Conservation (phyloP, 2,888 invertebrate genomes). For the Tiliacea aurago region DNA sequence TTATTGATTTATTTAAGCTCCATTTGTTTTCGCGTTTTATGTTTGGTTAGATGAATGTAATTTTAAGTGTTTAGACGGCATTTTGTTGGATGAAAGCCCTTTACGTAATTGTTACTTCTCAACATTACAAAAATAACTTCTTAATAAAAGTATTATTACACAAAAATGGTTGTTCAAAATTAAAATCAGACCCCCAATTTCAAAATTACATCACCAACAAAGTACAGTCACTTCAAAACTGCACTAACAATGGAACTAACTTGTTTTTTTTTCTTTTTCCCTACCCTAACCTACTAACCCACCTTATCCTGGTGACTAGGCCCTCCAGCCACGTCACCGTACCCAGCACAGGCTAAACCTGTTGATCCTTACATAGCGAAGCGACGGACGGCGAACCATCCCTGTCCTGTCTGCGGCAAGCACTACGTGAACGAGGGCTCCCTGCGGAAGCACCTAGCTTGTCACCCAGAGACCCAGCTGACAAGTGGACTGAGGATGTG, state of each 20-base stretch:
- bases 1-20: slow-evolving; percentile 64
- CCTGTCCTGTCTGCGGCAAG: slow-evolving; percentile 98
- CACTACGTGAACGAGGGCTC: slow-evolving; percentile 99
- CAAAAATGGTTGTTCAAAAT: not conserved
- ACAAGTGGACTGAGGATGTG: slow-evolving; percentile 97
- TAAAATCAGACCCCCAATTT: slow-evolving; percentile 1
- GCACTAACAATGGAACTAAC: slow-evolving; percentile 84
- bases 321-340: slow-evolving; percentile 92
- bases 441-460: slow-evolving; percentile 97
- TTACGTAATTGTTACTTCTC: slow-evolving; percentile 37
- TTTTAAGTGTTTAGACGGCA: slow-evolving; percentile 68
- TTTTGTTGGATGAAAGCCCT: slow-evolving; percentile 57
- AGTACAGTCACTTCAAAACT: slow-evolving; percentile 32
- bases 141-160: not conserved
- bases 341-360: slow-evolving; percentile 90
- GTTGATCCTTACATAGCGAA: slow-evolving; percentile 97
- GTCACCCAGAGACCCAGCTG: slow-evolving; percentile 97
- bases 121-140: not conserved
- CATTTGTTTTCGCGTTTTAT: slow-evolving; percentile 64
- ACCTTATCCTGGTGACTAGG: slow-evolving; percentile 90
- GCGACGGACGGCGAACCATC: slow-evolving; percentile 98
- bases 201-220: slow-evolving; percentile 26
- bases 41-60: slow-evolving; percentile 54
- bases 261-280: slow-evolving; percentile 75
- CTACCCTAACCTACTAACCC: slow-evolving; percentile 87